Percentiles rank a stretch among this genome's conserved stretches.
These are phyloP conservation scores for Caiman crocodilus DNA, from an alignment of 2,797 vertebrate species.

Conservation along the genomic window DNA sequence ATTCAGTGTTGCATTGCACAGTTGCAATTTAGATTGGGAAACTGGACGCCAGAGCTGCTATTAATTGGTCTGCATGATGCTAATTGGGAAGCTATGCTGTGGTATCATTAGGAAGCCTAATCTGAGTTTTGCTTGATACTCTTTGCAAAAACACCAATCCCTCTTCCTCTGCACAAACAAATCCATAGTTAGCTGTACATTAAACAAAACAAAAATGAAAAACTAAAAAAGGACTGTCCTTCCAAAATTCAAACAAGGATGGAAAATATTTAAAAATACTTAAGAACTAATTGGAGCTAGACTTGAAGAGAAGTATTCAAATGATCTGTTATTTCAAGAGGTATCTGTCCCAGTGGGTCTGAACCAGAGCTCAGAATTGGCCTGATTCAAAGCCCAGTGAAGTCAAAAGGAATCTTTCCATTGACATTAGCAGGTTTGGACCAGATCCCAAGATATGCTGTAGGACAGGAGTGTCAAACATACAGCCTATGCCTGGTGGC, in stretches of 20 bases:
- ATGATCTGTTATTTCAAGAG: conserved; percentile 24
- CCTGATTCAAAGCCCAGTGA: background rate
- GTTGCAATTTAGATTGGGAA: conserved; percentile 42
- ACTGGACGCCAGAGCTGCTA: conserved; percentile 48
- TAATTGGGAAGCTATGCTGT: conserved; percentile 75
- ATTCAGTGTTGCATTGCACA: conserved; percentile 13
- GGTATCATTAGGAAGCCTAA: conserved; percentile 61
- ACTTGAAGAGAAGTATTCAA: conserved; percentile 8
- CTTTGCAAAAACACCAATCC: conserved; percentile 54
- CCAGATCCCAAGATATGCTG: background rate
- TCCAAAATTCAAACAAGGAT: conserved; percentile 23
- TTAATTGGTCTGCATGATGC: conserved; percentile 65
- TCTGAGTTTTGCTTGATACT: conserved; percentile 65
- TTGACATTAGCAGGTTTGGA: background rate
- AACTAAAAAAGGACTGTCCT: background rate
- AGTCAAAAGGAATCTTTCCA: background rate
- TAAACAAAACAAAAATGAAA: conserved; percentile 15
- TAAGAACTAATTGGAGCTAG: background rate
- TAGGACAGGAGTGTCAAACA: background rate
- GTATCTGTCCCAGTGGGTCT: background rate
- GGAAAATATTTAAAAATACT: background rate
- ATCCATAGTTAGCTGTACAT: background rate
- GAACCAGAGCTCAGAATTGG: background rate
- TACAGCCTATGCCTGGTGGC: too few relatives aligned
- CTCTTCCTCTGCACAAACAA: background rate